Conservation (phyloP, 2,888 invertebrate species). For the Stenchaetothrips biformis region DNA sequence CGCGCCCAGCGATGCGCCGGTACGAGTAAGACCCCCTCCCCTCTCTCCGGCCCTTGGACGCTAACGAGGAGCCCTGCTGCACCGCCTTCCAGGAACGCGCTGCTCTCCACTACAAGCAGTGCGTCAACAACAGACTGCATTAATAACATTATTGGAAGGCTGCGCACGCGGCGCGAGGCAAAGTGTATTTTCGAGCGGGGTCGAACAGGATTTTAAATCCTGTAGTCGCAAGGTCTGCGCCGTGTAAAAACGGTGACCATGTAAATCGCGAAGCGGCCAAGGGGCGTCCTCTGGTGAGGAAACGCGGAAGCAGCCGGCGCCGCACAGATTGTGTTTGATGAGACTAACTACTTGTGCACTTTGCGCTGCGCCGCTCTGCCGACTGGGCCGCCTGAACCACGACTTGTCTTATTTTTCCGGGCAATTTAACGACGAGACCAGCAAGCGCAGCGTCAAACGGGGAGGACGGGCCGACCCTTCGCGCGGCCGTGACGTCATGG, state of each 20-base stretch:
- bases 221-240: no score
- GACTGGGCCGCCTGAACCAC: background rate
- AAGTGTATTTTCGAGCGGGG: no score
- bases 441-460: background rate
- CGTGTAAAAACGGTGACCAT: no score
- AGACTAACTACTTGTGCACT: no score
- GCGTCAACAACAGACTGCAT: background rate
- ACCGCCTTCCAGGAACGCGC: background rate
- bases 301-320: no score
- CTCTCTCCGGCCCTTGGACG: background rate
- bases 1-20: no score
- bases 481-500: background rate
- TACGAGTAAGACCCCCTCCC: background rate
- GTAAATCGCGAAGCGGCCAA: no score
- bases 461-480: background rate
- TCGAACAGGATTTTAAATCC: no score
- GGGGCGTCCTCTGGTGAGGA: no score
- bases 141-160: background rate
- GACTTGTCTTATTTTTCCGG: background rate
- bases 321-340: no score
- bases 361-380: background rate
- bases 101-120: background rate
- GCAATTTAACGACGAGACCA: background rate
- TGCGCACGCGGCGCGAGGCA: background rate
- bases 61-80: background rate